Conservation (phyloP, 2,888 invertebrate species). For the Eumacrocentrus americanus region DNA sequence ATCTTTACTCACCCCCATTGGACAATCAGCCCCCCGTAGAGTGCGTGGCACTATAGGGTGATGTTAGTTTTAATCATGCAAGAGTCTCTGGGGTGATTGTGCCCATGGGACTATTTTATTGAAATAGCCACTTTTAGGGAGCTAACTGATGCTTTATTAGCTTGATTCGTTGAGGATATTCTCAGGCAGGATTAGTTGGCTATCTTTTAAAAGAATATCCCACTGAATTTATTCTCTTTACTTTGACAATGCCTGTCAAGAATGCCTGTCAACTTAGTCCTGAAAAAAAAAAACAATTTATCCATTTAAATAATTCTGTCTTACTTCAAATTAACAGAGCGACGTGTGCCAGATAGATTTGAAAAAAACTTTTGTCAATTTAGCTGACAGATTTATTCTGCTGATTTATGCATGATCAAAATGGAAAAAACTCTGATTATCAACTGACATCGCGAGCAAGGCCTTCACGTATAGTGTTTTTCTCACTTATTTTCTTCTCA, state of each 20-base stretch:
- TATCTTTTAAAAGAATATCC: neutral
- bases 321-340: neutral
- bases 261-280: no score
- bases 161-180: slow-evolving; percentile 29
- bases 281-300: no score
- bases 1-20: slow-evolving; percentile 41
- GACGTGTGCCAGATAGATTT: neutral
- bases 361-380: neutral
- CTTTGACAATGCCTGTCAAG: neutral
- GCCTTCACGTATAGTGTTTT: neutral
- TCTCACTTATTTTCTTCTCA: slow-evolving; percentile 37
- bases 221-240: neutral
- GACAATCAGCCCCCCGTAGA: slow-evolving; percentile 59
- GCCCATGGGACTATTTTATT: slow-evolving; percentile 51
- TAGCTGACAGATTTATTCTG: no score
- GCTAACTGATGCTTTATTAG: slow-evolving; percentile 48
- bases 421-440: neutral
- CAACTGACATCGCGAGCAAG: neutral
- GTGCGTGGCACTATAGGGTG: slow-evolving; percentile 44
- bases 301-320: no score
- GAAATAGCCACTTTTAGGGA: slow-evolving; percentile 47
- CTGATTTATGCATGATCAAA: neutral
- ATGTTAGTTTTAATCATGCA: slow-evolving; percentile 59
- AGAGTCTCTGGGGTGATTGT: slow-evolving; percentile 41
- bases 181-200: neutral